Conservation (phyloP, 2,113 vertebrate species). For the Ceyx melanurus region DNA sequence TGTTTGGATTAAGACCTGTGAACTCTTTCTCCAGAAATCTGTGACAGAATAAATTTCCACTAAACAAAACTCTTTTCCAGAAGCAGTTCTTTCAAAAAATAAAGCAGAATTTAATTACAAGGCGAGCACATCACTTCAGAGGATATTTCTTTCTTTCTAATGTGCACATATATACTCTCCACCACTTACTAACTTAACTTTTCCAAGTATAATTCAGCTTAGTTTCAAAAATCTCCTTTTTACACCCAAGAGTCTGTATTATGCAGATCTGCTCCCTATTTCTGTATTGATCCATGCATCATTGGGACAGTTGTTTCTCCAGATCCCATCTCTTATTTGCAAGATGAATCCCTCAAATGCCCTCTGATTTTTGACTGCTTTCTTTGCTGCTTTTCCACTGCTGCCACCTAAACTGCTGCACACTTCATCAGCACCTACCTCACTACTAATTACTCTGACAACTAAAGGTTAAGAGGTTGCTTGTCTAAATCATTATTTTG, state of each 20-base stretch:
- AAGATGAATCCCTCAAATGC: not conserved
- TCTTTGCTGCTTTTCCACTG: not conserved
- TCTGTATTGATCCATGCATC: rapidly evolving
- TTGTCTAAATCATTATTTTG: not conserved
- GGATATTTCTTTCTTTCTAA: not conserved
- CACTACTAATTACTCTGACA: not conserved
- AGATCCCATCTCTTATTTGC: not conserved
- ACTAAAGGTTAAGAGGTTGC: not conserved
- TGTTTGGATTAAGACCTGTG: not conserved
- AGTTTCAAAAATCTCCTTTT: not conserved
- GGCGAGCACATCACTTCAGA: not conserved
- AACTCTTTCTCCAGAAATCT: not conserved
- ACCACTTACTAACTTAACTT: not conserved
- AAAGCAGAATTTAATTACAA: not conserved
- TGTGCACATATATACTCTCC: rapidly evolving
- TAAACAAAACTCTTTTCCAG: not conserved
- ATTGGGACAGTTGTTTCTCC: not conserved
- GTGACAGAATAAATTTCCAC: not conserved
- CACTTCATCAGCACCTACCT: not conserved
- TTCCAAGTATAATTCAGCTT: not conserved
- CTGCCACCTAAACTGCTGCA: not conserved
- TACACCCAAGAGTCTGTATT: not conserved
- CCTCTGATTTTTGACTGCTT: not conserved
- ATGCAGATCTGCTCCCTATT: not conserved
- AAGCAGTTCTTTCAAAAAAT: not conserved